phyloP scores from a whole-genome alignment of 2,113 vertebrate species.

The Ageneiosus marmoratus region DNA sequence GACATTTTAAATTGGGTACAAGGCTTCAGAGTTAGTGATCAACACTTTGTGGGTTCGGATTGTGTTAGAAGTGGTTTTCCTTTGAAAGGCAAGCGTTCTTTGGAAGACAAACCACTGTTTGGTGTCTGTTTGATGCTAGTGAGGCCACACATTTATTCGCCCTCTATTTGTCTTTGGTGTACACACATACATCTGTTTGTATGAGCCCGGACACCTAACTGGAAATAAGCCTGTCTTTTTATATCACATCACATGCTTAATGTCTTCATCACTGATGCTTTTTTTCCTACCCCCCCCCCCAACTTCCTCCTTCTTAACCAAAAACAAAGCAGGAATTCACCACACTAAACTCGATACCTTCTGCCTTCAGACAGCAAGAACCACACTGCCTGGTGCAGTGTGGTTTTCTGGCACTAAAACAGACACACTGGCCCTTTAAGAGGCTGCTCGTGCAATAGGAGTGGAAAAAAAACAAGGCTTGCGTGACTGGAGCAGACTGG shows the following conservation, averaged over 20 bases:
- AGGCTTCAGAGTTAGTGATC: not conserved
- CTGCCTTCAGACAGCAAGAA: not conserved
- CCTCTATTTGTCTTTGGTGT: not conserved
- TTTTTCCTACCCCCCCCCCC: not conserved
- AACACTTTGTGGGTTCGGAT: conserved; percentile 3
- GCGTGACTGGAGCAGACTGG: conserved; percentile 57
- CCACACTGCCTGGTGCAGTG: not conserved
- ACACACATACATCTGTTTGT: not conserved
- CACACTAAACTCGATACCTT: not conserved
- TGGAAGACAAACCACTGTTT: conserved; percentile 13
- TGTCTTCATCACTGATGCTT: not conserved
- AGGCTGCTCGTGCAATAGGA: conserved; percentile 41
- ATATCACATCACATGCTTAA: not conserved
- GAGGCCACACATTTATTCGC: not conserved
- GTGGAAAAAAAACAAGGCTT: conserved; percentile 46
- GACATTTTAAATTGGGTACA: not conserved
- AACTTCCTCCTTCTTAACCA: not conserved
- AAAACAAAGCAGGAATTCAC: conserved; percentile 8
- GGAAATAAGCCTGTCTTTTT: not conserved
- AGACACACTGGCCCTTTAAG: conserved; percentile 53
- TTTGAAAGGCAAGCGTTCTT: not conserved
- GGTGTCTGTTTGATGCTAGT: not conserved
- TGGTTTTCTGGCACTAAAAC: not conserved
- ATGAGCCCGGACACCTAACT: not conserved
- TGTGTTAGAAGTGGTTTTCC: conserved; percentile 22